These are phyloP conservation scores for Prenolepis imparis DNA, from an alignment of 2,888 invertebrate species.

Conservation along the genomic window DNA sequence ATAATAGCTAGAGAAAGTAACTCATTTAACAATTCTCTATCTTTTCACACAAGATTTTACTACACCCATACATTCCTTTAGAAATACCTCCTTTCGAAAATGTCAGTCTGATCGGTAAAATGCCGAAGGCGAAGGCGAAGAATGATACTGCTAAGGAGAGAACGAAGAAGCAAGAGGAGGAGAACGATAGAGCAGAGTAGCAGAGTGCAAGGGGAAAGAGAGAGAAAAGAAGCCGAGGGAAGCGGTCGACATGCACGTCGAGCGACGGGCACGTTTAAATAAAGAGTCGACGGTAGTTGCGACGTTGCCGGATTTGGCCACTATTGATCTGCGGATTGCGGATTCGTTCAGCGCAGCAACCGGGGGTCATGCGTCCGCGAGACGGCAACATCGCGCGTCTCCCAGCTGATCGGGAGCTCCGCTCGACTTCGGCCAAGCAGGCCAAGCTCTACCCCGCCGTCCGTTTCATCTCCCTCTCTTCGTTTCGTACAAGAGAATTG, in stretches of 20 bases:
- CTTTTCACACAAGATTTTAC: not conserved
- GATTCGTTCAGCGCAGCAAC: constrained; percentile 60
- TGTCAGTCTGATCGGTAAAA: constrained; percentile 35
- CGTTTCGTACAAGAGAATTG: not conserved
- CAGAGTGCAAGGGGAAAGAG: constrained; percentile 48
- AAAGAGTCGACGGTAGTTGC: constrained; percentile 73
- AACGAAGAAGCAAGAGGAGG: not conserved
- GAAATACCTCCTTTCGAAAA: constrained; percentile 60
- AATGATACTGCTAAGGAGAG: not conserved
- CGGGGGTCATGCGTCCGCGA: constrained; percentile 72
- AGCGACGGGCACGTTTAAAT: constrained; percentile 76
- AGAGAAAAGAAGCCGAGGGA: constrained; percentile 60
- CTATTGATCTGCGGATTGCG: constrained; percentile 80
- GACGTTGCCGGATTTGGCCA: constrained; percentile 79
- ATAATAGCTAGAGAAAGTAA: constrained; percentile 16
- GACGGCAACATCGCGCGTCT: constrained; percentile 77
- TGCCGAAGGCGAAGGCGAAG: not conserved
- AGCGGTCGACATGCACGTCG: constrained; percentile 59
- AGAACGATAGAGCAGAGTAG: not conserved
- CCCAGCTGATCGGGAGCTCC: constrained; percentile 80
- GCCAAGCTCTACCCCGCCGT: constrained; percentile 46
- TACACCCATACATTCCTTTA: not conserved
- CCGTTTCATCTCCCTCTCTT: constrained; percentile 5
- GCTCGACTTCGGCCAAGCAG: constrained; percentile 49
- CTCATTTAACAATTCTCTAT: not conserved